A percentile compares a stretch with the other conserved stretches of the same genome.
phyloP scores from a whole-genome alignment of 1,140 invertebrate genomes.

The Coenobita brevimanus region DNA sequence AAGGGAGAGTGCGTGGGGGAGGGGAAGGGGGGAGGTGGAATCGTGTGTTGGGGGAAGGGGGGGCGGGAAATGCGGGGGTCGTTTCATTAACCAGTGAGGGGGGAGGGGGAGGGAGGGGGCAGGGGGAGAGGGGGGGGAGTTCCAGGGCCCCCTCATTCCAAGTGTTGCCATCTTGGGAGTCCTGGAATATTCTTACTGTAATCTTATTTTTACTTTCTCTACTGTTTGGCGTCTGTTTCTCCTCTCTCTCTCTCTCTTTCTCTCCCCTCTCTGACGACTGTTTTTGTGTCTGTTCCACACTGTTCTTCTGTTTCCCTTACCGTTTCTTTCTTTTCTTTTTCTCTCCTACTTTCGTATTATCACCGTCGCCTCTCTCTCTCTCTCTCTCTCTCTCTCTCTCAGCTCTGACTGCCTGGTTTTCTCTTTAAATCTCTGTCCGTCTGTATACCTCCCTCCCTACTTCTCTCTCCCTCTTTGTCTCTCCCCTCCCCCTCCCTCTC shows the following conservation, averaged over 20 bases:
- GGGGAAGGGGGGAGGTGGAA: neutral
- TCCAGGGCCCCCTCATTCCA: slow-evolving; percentile 39
- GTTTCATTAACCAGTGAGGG: slow-evolving; percentile 24
- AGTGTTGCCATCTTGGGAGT: neutral
- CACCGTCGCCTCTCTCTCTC: neutral
- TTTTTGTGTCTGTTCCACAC: no score
- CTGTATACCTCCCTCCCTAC: neutral
- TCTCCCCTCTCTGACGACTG: neutral
- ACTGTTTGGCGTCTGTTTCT: neutral
- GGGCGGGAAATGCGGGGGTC: neutral
- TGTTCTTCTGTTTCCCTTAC: no score
- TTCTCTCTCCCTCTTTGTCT: neutral
- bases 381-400: neutral
- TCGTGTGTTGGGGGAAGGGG: neutral
- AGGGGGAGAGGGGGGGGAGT: neutral
- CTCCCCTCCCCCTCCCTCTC: neutral
- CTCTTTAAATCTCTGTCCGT: neutral
- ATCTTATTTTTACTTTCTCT: neutral
- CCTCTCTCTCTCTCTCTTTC: neutral
- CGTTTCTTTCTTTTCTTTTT: no score
- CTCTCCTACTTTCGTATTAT: no score
- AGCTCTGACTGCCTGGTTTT: neutral
- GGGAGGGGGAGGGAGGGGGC: no score
- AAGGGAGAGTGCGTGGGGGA: no score
- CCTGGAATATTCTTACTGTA: slow-evolving; percentile 18